Base-by-base conservation (phyloP, 1,140 invertebrate genomes). In the Cephus cinctus region DNA sequence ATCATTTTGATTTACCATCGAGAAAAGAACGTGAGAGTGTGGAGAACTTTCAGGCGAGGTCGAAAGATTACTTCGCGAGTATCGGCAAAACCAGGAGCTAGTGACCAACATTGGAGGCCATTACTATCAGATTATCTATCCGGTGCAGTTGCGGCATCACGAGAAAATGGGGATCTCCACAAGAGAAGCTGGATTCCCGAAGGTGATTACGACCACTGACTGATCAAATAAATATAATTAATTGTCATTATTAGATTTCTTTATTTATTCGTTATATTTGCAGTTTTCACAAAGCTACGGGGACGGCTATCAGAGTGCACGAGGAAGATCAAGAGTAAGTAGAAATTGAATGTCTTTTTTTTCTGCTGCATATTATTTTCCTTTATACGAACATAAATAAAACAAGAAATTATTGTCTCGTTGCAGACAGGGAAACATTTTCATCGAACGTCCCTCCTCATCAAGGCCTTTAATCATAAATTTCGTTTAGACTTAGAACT, bases 391-490 rank as follows among this genome's bases (percentile, higher is more conserved):
- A n/a, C n/a, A n/a, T n/a, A n/a, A n/a, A n/a, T n/a, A n/a, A n/a
- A n/a, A n/a, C n/a, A n/a, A n/a, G n/a, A n/a, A n/a, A n/a, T n/a
- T n/a, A n/a, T n/a, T n/a, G n/a, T n/a, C n/a, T n/a, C n/a, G 71
- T 87, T 87, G 52, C 83, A 92, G 89, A 87, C 88, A 65, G 88
- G 89, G 65, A 94, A 94, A 79, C 93, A 96, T 77, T 93, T 88
- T 75, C 91, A 94, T 75, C 86, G 90, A 73, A 96, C 93, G 56
- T 93, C 91, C 63, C 85, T 95, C 75, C 85, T 94, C 76, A 95
- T 96, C 77, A 93, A 93, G 80, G 92, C 92, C 73, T 95, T 96
- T 81, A 94, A 91, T 81, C 91, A 96, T 78, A 94, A 92, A 83
- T 95, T 96, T 82, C 89, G 90, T 63, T 82, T 96, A 76, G 92